Percentiles rank a stretch among this genome's conserved stretches.
Evolutionary conservation across 2,113 vertebrate species (phyloP).

Genomic region (Mola mola): DNA sequence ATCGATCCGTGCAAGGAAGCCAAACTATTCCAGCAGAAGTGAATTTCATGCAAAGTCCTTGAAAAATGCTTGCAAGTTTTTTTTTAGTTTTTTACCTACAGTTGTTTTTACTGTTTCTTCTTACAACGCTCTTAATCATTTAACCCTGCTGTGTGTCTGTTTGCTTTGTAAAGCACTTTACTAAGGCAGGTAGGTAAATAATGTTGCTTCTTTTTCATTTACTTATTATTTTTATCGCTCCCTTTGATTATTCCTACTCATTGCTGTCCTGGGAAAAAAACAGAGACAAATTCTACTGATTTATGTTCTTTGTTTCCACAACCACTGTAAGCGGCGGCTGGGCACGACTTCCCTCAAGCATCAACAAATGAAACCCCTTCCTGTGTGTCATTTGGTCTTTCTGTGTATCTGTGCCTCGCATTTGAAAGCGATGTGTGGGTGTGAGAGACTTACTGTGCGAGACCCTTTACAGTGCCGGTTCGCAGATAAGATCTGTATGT

Average conservation of each 20-base stretch:
- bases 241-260: not conserved
- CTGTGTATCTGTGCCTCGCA: constrained; percentile 18
- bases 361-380: constrained; percentile 39
- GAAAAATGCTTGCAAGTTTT: not conserved
- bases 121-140: not conserved
- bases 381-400: constrained; percentile 29
- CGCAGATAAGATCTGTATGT: constrained; percentile 26
- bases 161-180: constrained; percentile 8
- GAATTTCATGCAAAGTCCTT: too few species aligned
- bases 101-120: not conserved
- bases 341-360: constrained; percentile 31
- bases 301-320: constrained; percentile 1
- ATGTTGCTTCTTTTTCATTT: not conserved
- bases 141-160: constrained; percentile 3
- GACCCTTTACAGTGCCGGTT: constrained; percentile 33
- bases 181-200: not conserved
- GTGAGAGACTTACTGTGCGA: constrained; percentile 44
- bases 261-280: not conserved
- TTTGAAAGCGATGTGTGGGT: constrained; percentile 53
- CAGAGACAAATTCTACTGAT: not conserved
- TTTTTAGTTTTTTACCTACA: too few species aligned
- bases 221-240: constrained; percentile 3
- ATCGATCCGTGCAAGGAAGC: too few species aligned
- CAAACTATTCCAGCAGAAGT: too few species aligned
- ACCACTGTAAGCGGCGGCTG: not conserved